Evolutionary conservation across 2,113 vertebrate species (phyloP), one percentile per base, ranked within the genome.

Genomic region (Rhagologus leucostigma): DNA sequence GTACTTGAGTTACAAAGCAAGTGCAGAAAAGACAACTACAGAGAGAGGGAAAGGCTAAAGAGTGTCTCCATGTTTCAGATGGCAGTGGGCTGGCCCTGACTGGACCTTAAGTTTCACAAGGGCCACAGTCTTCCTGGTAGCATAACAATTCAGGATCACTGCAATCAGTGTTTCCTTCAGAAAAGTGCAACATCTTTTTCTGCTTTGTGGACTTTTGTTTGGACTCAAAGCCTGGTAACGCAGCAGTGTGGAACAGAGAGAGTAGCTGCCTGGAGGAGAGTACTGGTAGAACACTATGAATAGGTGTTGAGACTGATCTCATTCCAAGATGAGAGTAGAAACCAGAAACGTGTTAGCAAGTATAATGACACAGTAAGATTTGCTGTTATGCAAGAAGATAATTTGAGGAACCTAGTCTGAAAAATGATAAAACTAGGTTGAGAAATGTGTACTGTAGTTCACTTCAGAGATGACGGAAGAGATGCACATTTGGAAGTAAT

Each of bases 121-220:
- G 29, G 1, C 11, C 3, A 0, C 1, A 2, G 2, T 77, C 24
- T 56, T 63, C 2, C 10, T 59, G 22, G 13, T 41, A 30, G 24
- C 37, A 1, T 62, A 73, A 70, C 19, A 71, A 1, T 20, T 64
- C 23, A 52, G 41, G 29, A 42, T 68, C 69, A 7, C 10, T 7
- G 22, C 39, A 32, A 4, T 62, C 22, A 30, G 12, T 27, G 17
- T 80, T 84, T 78, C 13, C n/a, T 91, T 75, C 32, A 60, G 10
- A 32, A 17, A 64, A 33, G 13, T 29, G 7, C 24, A 50, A 18
- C 7, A 7, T 64, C 26, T 42, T 22, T 49, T 68, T 35, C 8
- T 64, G 42, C 26, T 73, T 41, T 76, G 39, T 53, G 44, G n/a
- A 6, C 24, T 87, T 63, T 0, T 11, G 5, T 59, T 57, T 1